Percentiles rank a stretch among this genome's conserved stretches.
Evolutionary conservation across 2,797 vertebrate genomes (phyloP).

Genomic region (Eurystomus glaucurus): DNA sequence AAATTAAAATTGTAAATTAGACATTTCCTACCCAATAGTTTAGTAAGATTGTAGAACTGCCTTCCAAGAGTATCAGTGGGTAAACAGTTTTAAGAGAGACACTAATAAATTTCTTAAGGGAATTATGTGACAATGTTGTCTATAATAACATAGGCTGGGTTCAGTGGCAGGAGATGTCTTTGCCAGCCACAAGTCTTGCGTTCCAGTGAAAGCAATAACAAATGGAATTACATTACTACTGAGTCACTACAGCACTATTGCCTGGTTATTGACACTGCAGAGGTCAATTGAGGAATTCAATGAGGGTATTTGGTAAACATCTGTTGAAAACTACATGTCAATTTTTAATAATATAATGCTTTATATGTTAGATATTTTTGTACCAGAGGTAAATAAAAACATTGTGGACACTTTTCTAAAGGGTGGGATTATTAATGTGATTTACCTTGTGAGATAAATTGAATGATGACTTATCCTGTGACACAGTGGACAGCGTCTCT

Average conservation of each 20-base stretch:
- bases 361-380: not conserved
- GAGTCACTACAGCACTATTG: not conserved
- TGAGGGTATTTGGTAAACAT: not conserved
- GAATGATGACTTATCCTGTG: not conserved
- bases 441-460: not conserved
- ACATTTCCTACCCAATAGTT: not conserved
- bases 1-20: constrained; percentile 32
- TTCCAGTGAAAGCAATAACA: not conserved
- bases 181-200: not conserved
- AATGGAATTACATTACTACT: not conserved
- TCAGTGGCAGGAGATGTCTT: not conserved
- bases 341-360: not conserved
- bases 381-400: not conserved
- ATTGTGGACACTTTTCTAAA: not conserved
- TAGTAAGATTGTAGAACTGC: not conserved
- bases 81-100: not conserved
- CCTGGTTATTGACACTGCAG: not conserved
- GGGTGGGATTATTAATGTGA: not conserved
- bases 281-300: not conserved
- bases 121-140: not conserved
- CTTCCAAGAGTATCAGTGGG: not conserved
- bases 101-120: not conserved
- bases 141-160: not conserved
- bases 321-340: not conserved
- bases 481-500: not conserved